These are phyloP conservation scores for Solenopsis invicta DNA, from an alignment of 1,140 invertebrate genomes.

Conservation along the genomic window DNA sequence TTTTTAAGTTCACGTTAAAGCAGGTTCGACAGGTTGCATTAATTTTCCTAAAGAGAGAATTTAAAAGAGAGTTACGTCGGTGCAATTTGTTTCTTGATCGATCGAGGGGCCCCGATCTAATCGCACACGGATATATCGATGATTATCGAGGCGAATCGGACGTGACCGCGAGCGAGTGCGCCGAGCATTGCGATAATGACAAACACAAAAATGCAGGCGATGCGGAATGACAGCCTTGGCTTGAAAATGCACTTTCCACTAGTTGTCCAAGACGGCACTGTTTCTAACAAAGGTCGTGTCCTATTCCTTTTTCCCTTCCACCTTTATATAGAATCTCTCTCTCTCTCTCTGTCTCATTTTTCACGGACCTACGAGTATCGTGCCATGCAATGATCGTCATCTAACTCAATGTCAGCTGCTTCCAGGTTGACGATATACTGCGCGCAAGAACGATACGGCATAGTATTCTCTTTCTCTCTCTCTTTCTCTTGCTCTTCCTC, in stretches of 20 bases:
- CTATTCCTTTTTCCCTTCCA: slow-evolving; percentile 58
- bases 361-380: slow-evolving; percentile 27
- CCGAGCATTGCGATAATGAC: slow-evolving; percentile 50
- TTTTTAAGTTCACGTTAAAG: not conserved
- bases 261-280: slow-evolving; percentile 67
- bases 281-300: slow-evolving; percentile 78
- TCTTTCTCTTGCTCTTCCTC: slow-evolving; percentile 15
- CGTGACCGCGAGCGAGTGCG: slow-evolving; percentile 27
- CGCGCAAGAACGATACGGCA: slow-evolving; percentile 16
- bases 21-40: not conserved
- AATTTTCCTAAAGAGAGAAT: not conserved
- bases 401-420: slow-evolving; percentile 80
- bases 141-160: slow-evolving; percentile 46
- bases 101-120: slow-evolving; percentile 35
- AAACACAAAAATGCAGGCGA: slow-evolving; percentile 52
- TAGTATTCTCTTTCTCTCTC: not conserved
- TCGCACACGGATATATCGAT: slow-evolving; percentile 28
- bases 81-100: not conserved
- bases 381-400: slow-evolving; percentile 71
- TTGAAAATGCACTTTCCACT: slow-evolving; percentile 78
- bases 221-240: slow-evolving; percentile 70
- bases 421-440: slow-evolving; percentile 39
- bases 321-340: not conserved
- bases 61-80: not conserved
- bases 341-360: not conserved